Conservation (phyloP, 35 echinoderm and acorn worm genomes). For the Eucidaris tribuloides region DNA sequence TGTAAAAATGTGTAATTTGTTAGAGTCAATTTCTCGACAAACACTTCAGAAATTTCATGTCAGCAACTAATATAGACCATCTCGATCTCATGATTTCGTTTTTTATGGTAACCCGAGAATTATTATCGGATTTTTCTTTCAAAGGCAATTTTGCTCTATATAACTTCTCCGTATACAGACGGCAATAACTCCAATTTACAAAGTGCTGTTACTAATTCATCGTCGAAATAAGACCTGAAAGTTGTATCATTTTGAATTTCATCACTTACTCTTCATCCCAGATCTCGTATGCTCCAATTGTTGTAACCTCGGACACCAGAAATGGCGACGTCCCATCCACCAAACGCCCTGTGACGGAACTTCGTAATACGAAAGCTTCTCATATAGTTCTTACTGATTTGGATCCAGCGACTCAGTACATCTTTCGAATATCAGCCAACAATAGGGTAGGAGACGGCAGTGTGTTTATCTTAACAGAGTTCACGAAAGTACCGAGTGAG, state of each 20-base stretch:
- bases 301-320: background rate
- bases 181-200: background rate
- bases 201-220: background rate
- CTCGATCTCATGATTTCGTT: too few species aligned
- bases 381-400: background rate
- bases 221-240: background rate
- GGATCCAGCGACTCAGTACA: constrained; percentile 15
- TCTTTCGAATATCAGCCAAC: constrained; percentile 22
- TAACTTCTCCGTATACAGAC: background rate
- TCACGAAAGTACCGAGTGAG: constrained; percentile 5
- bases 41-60: too few species aligned
- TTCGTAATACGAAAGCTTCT: background rate
- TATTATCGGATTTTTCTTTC: too few species aligned
- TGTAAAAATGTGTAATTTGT: too few species aligned
- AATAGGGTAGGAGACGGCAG: constrained; percentile 12
- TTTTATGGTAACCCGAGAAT: too few species aligned
- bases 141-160: too few species aligned
- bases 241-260: too few species aligned
- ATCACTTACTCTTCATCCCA: background rate
- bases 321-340: constrained; percentile 1
- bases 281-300: background rate
- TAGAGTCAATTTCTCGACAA: too few species aligned
- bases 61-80: too few species aligned
- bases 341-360: constrained; percentile 1
- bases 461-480: background rate